Conservation (phyloP, 2,113 vertebrate genomes). For the Cnemophilus loriae region DNA sequence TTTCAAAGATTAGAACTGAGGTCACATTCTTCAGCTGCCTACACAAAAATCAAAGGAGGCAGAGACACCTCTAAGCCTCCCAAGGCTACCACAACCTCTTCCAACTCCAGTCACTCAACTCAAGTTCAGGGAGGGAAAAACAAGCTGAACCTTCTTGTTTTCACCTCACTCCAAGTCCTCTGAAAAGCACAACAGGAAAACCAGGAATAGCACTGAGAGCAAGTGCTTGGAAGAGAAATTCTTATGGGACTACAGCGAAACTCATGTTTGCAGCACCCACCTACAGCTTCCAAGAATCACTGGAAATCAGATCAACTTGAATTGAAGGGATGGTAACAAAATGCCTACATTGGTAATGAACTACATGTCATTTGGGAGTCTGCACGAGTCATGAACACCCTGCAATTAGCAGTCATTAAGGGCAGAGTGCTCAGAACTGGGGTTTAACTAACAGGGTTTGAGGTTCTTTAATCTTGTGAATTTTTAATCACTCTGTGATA, state of each 20-base stretch:
- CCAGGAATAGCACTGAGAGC: neutral
- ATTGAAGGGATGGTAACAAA: neutral
- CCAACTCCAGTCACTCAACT: neutral
- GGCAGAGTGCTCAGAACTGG: neutral
- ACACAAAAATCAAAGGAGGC: neutral
- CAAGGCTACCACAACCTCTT: neutral
- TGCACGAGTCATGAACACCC: neutral
- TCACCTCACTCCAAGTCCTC: neutral
- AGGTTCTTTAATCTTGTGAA: neutral
- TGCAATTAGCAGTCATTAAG: neutral
- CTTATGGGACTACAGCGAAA: neutral
- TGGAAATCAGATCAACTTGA: neutral
- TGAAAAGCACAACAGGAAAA: neutral
- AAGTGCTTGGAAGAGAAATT: neutral
- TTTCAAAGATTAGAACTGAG: neutral
- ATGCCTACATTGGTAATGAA: neutral
- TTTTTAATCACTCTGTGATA: neutral
- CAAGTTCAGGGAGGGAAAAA: neutral
- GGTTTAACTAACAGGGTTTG: neutral
- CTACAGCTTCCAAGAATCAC: neutral
- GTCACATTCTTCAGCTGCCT: neutral
- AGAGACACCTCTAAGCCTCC: neutral
- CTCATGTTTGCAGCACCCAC: neutral
- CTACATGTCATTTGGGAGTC: neutral
- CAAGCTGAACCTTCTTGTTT: neutral